Evolutionary conservation across 1,140 invertebrate species (phyloP).

Genomic region (Atta texana): DNA sequence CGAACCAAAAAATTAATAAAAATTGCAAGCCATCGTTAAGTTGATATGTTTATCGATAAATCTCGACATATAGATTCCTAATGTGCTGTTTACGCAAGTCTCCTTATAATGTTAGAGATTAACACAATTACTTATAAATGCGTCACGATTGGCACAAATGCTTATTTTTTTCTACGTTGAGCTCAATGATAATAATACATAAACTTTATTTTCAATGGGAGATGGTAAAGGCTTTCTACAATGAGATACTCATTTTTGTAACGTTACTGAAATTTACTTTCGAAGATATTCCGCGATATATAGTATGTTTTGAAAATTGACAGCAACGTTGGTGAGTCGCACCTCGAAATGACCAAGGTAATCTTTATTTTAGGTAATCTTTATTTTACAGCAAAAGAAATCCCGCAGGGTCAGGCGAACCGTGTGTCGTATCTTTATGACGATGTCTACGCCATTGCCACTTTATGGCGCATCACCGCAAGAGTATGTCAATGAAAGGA

Average conservation of each 20-base stretch:
- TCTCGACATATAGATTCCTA: not conserved
- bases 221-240: not conserved
- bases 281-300: not conserved
- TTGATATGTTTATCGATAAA: not conserved
- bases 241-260: not conserved
- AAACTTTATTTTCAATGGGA: not conserved
- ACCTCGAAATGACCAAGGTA: not conserved
- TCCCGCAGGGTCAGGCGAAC: conserved; percentile 33
- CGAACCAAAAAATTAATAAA: conserved; percentile 3
- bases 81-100: not conserved
- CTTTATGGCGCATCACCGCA: not conserved
- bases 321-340: not conserved
- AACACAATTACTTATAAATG: conserved; percentile 11
- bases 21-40: not conserved
- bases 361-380: conserved; percentile 30
- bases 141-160: not conserved
- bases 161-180: not conserved
- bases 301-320: not conserved
- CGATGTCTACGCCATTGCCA: conserved; percentile 41
- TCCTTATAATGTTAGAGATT: not conserved
- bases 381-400: conserved; percentile 12
- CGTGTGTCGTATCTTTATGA: conserved; percentile 10
- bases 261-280: conserved; percentile 15
- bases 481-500: conserved; percentile 53
- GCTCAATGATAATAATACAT: conserved; percentile 2